These are phyloP conservation scores for Helostoma temminkii DNA, from an alignment of 2,797 vertebrate genomes.

Conservation along the genomic window DNA sequence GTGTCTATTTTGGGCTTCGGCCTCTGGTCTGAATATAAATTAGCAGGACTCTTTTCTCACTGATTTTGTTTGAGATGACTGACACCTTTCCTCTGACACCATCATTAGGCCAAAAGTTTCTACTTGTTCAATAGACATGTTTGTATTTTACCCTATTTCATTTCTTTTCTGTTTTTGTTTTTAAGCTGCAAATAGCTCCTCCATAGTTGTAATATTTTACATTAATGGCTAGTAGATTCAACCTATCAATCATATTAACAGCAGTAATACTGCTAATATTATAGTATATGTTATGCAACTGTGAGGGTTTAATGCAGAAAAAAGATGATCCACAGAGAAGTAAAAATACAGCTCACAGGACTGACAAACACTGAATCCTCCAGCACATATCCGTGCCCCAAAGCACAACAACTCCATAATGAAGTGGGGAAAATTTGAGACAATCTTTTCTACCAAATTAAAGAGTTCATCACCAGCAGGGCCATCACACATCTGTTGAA, in stretches of 20 bases:
- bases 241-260: not conserved
- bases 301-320: not conserved
- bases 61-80: slow-evolving; percentile 38
- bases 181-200: not conserved
- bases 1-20: slow-evolving; percentile 55
- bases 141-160: too few species aligned
- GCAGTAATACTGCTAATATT: too few species aligned
- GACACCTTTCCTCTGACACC: slow-evolving; percentile 16
- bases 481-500: slow-evolving; percentile 71
- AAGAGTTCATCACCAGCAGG: slow-evolving; percentile 59
- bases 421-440: slow-evolving; percentile 37
- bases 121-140: too few species aligned
- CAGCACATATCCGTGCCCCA: not conserved
- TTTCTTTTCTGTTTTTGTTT: not conserved
- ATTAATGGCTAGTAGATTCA: not conserved
- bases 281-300: not conserved
- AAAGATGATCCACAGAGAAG: not conserved
- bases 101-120: slow-evolving; percentile 2
- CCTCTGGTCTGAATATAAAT: slow-evolving; percentile 22
- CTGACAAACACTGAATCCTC: not conserved
- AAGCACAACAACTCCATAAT: slow-evolving; percentile 1
- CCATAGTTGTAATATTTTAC: not conserved
- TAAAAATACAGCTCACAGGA: not conserved
- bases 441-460: slow-evolving; percentile 55
- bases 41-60: slow-evolving; percentile 1